These are phyloP conservation scores for Amazona vittata DNA, from an alignment of 2,113 vertebrate genomes.

Conservation along the genomic window DNA sequence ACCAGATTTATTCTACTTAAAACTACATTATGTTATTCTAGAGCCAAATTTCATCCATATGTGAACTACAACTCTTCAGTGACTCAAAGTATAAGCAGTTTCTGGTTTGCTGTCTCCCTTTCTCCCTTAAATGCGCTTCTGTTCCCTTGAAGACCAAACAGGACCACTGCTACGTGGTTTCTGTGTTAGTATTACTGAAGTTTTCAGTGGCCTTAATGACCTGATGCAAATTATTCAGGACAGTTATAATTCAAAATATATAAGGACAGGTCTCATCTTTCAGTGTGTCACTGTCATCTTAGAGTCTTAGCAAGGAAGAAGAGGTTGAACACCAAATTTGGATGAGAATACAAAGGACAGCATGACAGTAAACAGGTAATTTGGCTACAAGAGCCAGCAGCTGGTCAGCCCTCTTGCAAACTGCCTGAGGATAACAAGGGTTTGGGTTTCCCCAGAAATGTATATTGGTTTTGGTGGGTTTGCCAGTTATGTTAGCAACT, in stretches of 20 bases:
- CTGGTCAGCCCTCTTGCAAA: not conserved
- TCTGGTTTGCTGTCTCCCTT: not conserved
- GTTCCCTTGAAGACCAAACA: not conserved
- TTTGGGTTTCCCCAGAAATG: not conserved
- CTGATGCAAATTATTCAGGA: not conserved
- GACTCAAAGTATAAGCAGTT: not conserved
- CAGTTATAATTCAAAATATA: not conserved
- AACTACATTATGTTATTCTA: not conserved
- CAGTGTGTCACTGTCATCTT: not conserved
- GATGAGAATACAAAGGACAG: not conserved
- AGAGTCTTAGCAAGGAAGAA: not conserved
- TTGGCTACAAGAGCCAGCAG: not conserved
- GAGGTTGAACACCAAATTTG: not conserved
- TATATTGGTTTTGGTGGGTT: not conserved
- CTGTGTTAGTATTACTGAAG: not conserved
- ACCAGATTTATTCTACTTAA: conserved; percentile 9
- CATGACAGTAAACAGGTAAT: not conserved
- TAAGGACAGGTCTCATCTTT: not conserved
- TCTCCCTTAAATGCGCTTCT: not conserved
- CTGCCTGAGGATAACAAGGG: not conserved
- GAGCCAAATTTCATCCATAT: conserved; percentile 46
- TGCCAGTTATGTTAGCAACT: not conserved
- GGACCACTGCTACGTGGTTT: not conserved
- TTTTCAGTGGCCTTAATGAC: not conserved
- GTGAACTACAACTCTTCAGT: not conserved